Percentiles rank a stretch among this genome's conserved stretches.
These are phyloP conservation scores for Dendrocincla fuliginosa DNA, from an alignment of 2,797 vertebrate species.

Conservation along the genomic window DNA sequence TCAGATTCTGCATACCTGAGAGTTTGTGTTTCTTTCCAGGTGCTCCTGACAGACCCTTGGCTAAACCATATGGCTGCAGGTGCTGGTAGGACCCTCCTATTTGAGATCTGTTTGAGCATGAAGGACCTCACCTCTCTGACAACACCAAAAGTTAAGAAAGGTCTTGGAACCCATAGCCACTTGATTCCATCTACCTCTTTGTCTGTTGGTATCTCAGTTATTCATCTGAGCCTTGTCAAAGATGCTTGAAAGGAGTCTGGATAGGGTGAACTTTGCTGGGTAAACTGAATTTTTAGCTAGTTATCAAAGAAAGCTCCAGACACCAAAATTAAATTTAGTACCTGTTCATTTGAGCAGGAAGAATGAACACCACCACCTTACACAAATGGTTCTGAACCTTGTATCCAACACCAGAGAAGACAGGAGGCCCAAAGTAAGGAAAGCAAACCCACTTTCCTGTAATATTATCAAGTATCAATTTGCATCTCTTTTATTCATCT, in stretches of 20 bases:
- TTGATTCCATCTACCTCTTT: neutral
- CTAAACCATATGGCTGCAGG: accelerated
- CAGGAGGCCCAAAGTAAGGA: neutral
- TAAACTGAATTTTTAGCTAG: neutral
- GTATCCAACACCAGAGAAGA: neutral
- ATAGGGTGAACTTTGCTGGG: neutral
- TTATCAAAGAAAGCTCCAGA: neutral
- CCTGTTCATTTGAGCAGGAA: neutral
- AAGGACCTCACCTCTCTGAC: neutral
- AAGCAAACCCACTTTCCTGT: neutral
- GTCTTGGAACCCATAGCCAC: neutral
- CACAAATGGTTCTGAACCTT: neutral
- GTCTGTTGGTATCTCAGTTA: neutral
- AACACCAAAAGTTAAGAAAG: neutral
- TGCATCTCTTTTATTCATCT: neutral
- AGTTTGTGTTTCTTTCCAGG: neutral
- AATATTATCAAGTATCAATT: neutral
- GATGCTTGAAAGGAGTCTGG: neutral
- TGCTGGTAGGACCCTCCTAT: neutral
- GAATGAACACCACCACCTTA: neutral
- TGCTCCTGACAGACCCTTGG: neutral
- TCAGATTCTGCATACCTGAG: neutral
- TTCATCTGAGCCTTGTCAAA: neutral
- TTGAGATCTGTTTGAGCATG: neutral
- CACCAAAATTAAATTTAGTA: neutral